These are phyloP conservation scores for Vulpes vulpes DNA, from an alignment of 2,113 vertebrate genomes.

Conservation along the genomic window DNA sequence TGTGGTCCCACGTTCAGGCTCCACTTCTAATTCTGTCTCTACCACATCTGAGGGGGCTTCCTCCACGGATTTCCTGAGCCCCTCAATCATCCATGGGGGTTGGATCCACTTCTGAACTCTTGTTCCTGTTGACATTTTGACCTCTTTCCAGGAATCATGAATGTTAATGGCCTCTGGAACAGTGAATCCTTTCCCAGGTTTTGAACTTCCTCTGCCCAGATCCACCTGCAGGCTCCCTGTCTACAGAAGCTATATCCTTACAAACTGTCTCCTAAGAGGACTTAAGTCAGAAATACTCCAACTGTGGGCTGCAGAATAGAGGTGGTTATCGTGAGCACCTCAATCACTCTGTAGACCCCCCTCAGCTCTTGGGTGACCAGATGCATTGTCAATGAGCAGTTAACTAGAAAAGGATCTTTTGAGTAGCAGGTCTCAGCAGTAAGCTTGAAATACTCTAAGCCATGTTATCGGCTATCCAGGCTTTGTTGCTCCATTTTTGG, in stretches of 20 bases:
- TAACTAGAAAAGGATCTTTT: background rate
- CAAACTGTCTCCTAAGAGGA: background rate
- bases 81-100: background rate
- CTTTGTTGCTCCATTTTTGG: background rate
- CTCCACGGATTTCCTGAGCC: background rate
- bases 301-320: background rate
- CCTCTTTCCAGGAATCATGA: background rate
- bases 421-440: background rate
- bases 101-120: background rate
- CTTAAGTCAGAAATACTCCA: background rate
- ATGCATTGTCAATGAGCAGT: background rate
- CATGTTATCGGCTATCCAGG: background rate
- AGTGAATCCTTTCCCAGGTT: background rate
- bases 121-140: background rate
- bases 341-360: background rate
- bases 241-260: background rate
- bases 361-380: background rate
- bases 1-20: accelerated
- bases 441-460: background rate
- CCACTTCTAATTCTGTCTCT: background rate
- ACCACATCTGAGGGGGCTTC: background rate
- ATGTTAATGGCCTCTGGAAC: background rate
- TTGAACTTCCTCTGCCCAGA: background rate
- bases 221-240: background rate
- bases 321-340: background rate